phyloP scores from a whole-genome alignment of 2,113 vertebrate species.

The Sula dactylatra region DNA sequence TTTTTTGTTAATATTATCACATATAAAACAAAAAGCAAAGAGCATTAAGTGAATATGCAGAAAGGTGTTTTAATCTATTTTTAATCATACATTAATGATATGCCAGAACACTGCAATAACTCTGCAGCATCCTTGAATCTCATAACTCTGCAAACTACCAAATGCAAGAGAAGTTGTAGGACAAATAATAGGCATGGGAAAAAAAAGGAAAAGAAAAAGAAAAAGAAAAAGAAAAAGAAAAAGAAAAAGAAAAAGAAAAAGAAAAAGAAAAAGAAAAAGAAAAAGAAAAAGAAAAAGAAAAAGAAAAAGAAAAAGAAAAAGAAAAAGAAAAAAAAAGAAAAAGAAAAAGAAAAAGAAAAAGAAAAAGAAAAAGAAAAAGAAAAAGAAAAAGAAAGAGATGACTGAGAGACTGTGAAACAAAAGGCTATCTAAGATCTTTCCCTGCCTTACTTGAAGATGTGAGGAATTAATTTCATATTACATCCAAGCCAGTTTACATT shows the following conservation, averaged over 20 bases:
- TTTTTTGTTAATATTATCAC: not conserved
- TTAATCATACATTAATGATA: not conserved
- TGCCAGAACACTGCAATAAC: not conserved
- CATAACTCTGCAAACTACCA: not conserved
- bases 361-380: not conserved
- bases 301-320: too few relatives aligned
- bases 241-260: not conserved
- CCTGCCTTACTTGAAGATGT: not conserved
- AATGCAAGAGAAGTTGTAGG: not conserved
- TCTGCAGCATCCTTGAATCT: not conserved
- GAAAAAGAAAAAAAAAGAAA: too few relatives aligned
- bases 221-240: not conserved
- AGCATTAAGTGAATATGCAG: not conserved
- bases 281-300: too few relatives aligned
- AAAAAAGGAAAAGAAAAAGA: too few relatives aligned
- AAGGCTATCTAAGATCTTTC: not conserved
- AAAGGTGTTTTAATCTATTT: not conserved
- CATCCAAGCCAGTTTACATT: conserved; percentile 28
- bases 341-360: too few relatives aligned
- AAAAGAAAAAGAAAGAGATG: not conserved
- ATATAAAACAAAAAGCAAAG: not conserved
- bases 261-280: too few relatives aligned
- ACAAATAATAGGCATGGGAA: not conserved
- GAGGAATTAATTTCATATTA: conserved; percentile 42
- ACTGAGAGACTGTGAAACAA: conserved; percentile 36